A percentile compares a stretch with the other conserved stretches of the same genome.
Conservation (phyloP, 2,888 invertebrate genomes). For the Lacanobia oleracea region DNA sequence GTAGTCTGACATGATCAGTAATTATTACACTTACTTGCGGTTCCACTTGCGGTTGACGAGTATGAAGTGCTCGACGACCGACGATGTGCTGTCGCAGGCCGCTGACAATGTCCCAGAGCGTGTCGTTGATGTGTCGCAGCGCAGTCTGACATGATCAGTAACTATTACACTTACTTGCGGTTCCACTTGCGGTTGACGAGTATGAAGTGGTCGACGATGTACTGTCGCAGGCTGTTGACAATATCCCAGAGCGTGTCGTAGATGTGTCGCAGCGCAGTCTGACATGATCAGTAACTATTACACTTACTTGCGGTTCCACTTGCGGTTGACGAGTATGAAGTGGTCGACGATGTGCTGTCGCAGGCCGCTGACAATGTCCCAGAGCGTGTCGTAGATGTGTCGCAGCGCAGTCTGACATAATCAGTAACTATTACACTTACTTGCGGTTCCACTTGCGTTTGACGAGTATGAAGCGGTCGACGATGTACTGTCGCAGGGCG, state of each 20-base stretch:
- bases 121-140: too few relatives aligned
- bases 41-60: conserved; percentile 92
- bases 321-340: conserved; percentile 92
- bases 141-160: too few relatives aligned
- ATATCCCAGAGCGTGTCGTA: conserved; percentile 92
- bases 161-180: too few relatives aligned
- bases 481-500: conserved; percentile 92
- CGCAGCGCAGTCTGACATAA: conserved; percentile 91
- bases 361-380: conserved; percentile 90
- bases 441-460: conserved; percentile 89
- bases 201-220: conserved; percentile 93
- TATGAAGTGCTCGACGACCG: conserved; percentile 93
- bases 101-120: too few relatives aligned
- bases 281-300: conserved; percentile 92
- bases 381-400: conserved; percentile 92
- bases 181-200: conserved; percentile 91
- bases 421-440: conserved; percentile 85
- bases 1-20: too few relatives aligned
- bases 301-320: conserved; percentile 74
- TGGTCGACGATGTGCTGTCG: conserved; percentile 92
- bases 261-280: conserved; percentile 89
- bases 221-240: conserved; percentile 91
- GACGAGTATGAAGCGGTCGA: conserved; percentile 92
- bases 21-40: too few relatives aligned
- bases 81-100: conserved; percentile 81